Evolutionary conservation across 1,140 invertebrate genomes (phyloP), one percentile per base, ranked within the genome.

Genomic region (Lepidotrigona ventralis): DNA sequence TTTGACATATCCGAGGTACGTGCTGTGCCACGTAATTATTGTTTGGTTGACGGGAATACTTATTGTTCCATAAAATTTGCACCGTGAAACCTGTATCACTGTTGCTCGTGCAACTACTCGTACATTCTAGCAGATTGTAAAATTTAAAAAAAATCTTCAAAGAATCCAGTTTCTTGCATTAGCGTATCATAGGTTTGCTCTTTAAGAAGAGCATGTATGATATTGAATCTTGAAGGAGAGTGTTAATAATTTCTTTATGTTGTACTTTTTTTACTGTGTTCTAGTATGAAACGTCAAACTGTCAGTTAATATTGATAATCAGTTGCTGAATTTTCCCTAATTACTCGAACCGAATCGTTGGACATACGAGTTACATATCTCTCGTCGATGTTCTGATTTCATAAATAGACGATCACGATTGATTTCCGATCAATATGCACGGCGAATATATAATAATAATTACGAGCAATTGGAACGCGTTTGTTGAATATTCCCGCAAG

Each of bases 1-100:
- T 95, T 95, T 84, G 93, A 95, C 84, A 92, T 95, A 54, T 88
- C 93, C 8, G 90, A 94, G 91, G 94, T 95, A 92, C 81, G 70
- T 53, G 6, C 0, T 8, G 12, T 17, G 9, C 2, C 0, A 53
- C 9, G 15, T 60, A 21, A 21, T 51, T 51, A 19, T 53, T 8
- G 14, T 0, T 64, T 51, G 21, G 19, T 46, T n/a, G 15, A 29
- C 1, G 46, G 5, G 21, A 63, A 9, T 64, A 21, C 15, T n/a
- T 1, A 6, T 4, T 1, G 19, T 2, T 75, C 9, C 39, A 39
- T 39, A 39, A 39, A 39, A 39, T 4, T 1, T 1, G 19, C 2
- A 63, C 17, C 0, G 23, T 23, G 56, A 21, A 23, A 15, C 8
- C 0, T 53, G n/a, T 4, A 53, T 33, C 15, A 46, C 39, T 19